Percentiles rank a stretch among this genome's conserved stretches.
Conservation (phyloP, 30 jellyfish, hydroid and myxozoan species). For the Rhopilema esculentum region DNA sequence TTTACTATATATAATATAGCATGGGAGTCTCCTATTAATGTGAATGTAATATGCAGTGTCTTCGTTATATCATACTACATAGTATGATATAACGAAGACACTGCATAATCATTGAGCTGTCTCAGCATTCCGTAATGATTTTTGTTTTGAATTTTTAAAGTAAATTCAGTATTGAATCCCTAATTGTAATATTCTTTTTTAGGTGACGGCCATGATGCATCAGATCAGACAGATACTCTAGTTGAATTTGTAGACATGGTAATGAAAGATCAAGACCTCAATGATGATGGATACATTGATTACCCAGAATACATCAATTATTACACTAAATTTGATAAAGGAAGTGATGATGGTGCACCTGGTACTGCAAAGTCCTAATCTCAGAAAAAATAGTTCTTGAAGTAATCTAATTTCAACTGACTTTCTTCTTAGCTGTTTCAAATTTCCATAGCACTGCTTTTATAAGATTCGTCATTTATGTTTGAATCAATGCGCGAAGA, state of each 20-base stretch:
- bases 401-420: background rate
- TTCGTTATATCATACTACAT: too few relatives aligned
- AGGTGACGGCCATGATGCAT: conserved; percentile 42
- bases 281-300: conserved; percentile 95
- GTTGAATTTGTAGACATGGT: conserved; percentile 98
- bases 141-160: background rate
- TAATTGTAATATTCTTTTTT: background rate
- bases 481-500: background rate
- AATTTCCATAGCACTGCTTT: background rate
- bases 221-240: conserved; percentile 88
- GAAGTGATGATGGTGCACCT: conserved; percentile 3
- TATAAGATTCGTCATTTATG: background rate
- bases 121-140: background rate
- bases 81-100: too few relatives aligned
- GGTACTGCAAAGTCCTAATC: conserved; percentile 12
- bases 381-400: background rate
- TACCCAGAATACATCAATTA: conserved; percentile 95
- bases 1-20: too few relatives aligned
- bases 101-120: too few relatives aligned
- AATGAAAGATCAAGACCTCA: conserved; percentile 93
- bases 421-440: background rate
- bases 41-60: too few relatives aligned
- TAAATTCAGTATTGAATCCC: background rate
- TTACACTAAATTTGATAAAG: conserved; percentile 87
- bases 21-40: too few relatives aligned